Conservation (phyloP, 1,140 invertebrate genomes). For the Brachionus rotundiformis region DNA sequence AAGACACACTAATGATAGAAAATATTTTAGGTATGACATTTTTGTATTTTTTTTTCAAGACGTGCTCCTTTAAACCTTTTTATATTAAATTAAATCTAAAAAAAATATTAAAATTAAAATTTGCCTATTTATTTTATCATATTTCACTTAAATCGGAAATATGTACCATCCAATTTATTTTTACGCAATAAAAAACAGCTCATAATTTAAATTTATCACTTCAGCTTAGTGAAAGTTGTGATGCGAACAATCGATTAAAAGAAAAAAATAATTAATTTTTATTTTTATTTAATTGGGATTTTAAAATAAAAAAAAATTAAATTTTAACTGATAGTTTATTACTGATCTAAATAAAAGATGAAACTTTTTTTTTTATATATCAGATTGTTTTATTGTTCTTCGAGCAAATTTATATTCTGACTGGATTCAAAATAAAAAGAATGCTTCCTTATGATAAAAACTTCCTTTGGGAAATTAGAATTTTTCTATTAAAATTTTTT, state of each 20-base stretch:
- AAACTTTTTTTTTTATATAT: neutral
- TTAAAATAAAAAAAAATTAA: neutral
- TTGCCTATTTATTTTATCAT: neutral
- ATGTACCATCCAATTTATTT: neutral
- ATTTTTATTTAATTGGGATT: neutral
- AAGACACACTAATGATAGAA: constrained; percentile 38
- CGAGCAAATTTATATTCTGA: neutral
- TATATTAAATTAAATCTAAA: neutral
- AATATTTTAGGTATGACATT: constrained; percentile 6
- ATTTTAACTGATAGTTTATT: neutral
- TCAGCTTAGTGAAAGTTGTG: neutral
- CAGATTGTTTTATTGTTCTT: neutral
- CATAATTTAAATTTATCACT: neutral
- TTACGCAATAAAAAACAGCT: neutral
- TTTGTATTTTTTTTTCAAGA: neutral
- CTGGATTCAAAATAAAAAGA: constrained; percentile 18
- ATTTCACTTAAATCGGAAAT: neutral
- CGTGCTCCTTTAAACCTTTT: neutral
- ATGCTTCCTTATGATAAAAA: neutral
- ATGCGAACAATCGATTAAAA: neutral
- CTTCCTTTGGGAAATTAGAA: constrained; percentile 26
- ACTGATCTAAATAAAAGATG: neutral
- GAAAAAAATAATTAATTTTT: neutral
- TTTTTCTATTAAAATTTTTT: constrained; percentile 2
- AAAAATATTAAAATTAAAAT: neutral